Evolutionary conservation across 2,888 invertebrate genomes (phyloP).

Genomic region (Ormia ochracea): DNA sequence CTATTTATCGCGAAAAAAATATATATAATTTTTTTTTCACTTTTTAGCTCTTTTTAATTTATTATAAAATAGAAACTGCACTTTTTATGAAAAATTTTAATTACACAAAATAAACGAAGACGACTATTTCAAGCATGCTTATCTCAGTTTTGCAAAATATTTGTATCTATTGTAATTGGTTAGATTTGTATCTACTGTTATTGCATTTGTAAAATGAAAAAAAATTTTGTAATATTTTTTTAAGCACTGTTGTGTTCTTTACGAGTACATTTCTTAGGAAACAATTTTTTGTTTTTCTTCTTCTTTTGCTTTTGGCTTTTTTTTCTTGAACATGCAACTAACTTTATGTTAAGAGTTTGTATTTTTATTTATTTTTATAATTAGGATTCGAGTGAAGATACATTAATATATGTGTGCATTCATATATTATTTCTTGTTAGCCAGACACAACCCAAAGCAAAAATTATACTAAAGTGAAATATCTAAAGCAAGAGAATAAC

Average conservation of each 20-base stretch:
- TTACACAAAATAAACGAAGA: not conserved
- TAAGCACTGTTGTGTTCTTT: conserved; percentile 22
- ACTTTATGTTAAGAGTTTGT: too few species aligned
- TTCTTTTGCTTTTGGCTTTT: conserved; percentile 2
- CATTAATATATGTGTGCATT: too few species aligned
- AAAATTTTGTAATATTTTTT: not conserved
- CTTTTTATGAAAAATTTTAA: conserved; percentile 11
- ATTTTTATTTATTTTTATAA: conserved; percentile 3
- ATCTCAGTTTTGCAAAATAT: conserved; percentile 5
- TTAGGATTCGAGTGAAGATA: conserved; percentile 48
- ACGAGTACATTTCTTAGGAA: too few species aligned
- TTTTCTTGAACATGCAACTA: not conserved
- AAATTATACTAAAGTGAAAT: conserved; percentile 71
- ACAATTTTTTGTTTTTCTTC: conserved; percentile 6
- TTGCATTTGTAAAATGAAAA: not conserved
- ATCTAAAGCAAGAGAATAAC: conserved; percentile 68
- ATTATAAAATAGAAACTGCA: conserved; percentile 1
- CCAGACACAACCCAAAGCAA: conserved; percentile 74
- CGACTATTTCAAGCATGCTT: not conserved
- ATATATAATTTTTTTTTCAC: conserved; percentile 4
- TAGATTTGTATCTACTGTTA: not conserved
- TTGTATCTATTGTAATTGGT: not conserved
- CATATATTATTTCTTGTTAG: conserved; percentile 63
- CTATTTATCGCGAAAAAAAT: conserved; percentile 22
- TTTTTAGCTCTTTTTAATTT: not conserved